Evolutionary conservation across 2,113 vertebrate genomes (phyloP).

Genomic region (Echinops telfairi): DNA sequence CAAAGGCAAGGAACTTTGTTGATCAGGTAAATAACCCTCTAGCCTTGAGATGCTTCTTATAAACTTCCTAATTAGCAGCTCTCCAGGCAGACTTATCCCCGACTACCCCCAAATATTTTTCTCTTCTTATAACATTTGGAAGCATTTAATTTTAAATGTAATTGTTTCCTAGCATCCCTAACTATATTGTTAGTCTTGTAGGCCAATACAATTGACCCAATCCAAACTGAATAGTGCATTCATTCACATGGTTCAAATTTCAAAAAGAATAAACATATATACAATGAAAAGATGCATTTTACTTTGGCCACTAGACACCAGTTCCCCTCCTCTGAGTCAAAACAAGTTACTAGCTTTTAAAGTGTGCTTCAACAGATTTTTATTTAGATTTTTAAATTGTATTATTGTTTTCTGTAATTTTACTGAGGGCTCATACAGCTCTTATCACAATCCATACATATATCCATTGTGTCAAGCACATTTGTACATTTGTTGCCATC

Average conservation of each 20-base stretch:
- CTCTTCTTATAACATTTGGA: slow-evolving; percentile 33
- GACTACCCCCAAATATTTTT: slow-evolving; percentile 14
- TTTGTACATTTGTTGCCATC: too few species aligned
- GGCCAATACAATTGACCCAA: background rate
- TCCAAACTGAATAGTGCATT: slow-evolving; percentile 34
- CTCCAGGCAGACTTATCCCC: background rate
- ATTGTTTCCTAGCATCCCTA: slow-evolving; percentile 16
- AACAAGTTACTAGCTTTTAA: slow-evolving; percentile 34
- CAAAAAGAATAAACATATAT: background rate
- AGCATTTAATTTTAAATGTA: slow-evolving; percentile 53
- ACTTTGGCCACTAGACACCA: slow-evolving; percentile 36
- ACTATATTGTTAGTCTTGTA: slow-evolving; percentile 35
- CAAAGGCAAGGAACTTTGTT: slow-evolving; percentile 29
- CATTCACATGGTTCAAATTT: slow-evolving; percentile 46
- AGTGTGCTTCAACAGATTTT: too few species aligned
- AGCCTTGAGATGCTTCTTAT: slow-evolving; percentile 7
- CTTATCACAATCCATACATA: too few species aligned
- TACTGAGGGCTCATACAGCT: too few species aligned
- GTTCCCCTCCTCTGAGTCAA: slow-evolving; percentile 19
- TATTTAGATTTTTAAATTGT: too few species aligned
- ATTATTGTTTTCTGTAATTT: too few species aligned
- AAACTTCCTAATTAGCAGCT: background rate
- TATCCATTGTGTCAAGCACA: too few species aligned
- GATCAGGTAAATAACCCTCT: slow-evolving; percentile 13
- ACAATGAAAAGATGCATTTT: slow-evolving; percentile 12